Evolutionary conservation across 1,140 invertebrate species (phyloP).

Genomic region (Arion vulgaris): DNA sequence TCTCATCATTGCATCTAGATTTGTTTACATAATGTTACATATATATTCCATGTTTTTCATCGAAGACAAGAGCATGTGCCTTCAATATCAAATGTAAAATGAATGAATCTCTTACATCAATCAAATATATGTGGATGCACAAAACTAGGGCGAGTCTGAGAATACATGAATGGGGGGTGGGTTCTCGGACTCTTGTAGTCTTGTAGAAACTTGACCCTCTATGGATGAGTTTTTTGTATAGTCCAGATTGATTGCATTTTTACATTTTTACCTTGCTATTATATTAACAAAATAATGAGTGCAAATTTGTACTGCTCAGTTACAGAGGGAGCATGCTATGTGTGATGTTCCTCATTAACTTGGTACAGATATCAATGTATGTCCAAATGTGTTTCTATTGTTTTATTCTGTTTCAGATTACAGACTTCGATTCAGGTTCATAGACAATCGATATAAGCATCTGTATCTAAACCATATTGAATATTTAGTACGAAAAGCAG

Average conservation of each 20-base stretch:
- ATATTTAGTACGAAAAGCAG: too few relatives aligned
- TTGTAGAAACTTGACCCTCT: constrained; percentile 2
- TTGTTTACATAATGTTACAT: neutral
- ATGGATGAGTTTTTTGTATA: neutral
- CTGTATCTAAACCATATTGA: too few relatives aligned
- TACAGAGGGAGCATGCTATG: neutral
- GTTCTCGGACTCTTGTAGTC: neutral
- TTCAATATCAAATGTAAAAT: neutral
- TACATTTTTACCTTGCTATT: constrained; percentile 4
- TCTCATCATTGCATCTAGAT: too few relatives aligned
- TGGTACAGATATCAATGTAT: neutral
- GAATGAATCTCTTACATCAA: neutral
- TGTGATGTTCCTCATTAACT: neutral
- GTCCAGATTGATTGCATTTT: neutral
- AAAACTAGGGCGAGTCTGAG: neutral
- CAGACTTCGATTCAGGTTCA: too few relatives aligned
- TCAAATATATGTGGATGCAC: neutral
- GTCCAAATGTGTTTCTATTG: neutral
- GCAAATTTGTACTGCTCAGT: neutral
- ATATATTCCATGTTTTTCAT: neutral
- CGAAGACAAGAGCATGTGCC: constrained; percentile 1
- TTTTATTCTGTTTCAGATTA: neutral
- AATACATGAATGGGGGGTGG: neutral
- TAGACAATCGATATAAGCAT: too few relatives aligned
- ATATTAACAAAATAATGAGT: neutral